Conservation (phyloP, 2,113 vertebrate genomes). For the Tachysurus fulvidraco region DNA sequence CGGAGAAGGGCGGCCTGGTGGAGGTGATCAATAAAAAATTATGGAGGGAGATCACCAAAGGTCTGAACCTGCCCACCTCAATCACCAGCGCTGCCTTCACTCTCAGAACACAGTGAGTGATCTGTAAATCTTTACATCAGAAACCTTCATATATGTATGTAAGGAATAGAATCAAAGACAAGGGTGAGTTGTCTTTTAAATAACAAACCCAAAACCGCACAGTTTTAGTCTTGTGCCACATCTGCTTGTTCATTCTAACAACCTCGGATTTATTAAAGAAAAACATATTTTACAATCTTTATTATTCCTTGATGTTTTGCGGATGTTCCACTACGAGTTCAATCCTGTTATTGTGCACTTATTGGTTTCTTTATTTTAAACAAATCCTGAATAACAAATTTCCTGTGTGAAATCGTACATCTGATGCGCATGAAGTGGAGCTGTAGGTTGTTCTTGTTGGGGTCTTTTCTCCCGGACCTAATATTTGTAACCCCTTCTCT, state of each 20-base stretch:
- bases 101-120: conserved; percentile 92
- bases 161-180: too few relatives aligned
- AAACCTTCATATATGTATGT: neutral
- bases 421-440: neutral
- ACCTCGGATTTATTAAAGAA: neutral
- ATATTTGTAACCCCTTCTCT: neutral
- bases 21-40: conserved; percentile 99
- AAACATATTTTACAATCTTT: neutral
- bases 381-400: neutral
- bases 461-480: neutral
- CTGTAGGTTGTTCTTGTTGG: too few relatives aligned
- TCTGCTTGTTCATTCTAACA: neutral
- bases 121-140: neutral
- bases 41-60: conserved; percentile 98
- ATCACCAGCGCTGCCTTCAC: conserved; percentile 99
- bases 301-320: neutral
- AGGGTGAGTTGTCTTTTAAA: neutral
- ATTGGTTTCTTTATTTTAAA: too few relatives aligned
- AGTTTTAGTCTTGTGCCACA: too few relatives aligned
- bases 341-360: neutral
- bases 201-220: neutral
- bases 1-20: conserved; percentile 94
- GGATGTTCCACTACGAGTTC: neutral
- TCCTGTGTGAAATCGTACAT: neutral
- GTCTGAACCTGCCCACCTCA: conserved; percentile 94